These are phyloP conservation scores for Cheilosia scutellata DNA, from an alignment of 2,888 invertebrate species.

Conservation along the genomic window DNA sequence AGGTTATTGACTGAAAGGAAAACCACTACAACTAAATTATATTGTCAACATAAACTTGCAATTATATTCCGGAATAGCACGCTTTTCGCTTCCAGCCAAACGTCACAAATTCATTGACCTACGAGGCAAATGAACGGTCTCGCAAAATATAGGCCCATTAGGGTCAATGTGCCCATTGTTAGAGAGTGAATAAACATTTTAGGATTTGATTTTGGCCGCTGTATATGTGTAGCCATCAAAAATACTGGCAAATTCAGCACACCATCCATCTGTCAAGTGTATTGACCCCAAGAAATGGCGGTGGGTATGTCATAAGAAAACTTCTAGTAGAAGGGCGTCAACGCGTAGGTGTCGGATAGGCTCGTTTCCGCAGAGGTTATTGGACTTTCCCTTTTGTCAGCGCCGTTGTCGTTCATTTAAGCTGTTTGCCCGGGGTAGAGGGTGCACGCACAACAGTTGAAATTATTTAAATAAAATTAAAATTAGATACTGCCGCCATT, in stretches of 20 bases:
- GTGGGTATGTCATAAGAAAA: slow-evolving; percentile 22
- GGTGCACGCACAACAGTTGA: background rate
- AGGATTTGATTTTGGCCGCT: slow-evolving; percentile 1
- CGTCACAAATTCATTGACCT: slow-evolving; percentile 69
- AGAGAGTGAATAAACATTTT: background rate
- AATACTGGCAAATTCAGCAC: slow-evolving; percentile 57
- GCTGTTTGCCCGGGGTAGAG: background rate
- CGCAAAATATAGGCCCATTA: slow-evolving; percentile 43
- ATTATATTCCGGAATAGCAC: slow-evolving; percentile 33
- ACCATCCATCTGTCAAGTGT: slow-evolving; percentile 38
- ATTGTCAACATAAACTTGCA: slow-evolving; percentile 33
- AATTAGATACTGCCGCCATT: slow-evolving; percentile 36
- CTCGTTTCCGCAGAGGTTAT: slow-evolving; percentile 57
- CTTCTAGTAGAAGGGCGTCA: slow-evolving; percentile 42
- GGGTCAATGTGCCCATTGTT: slow-evolving; percentile 25
- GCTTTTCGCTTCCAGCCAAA: slow-evolving; percentile 20
- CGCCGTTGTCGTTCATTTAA: slow-evolving; percentile 8
- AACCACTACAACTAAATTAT: slow-evolving; percentile 4
- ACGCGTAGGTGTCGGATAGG: slow-evolving; percentile 54
- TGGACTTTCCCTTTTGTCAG: slow-evolving; percentile 65
- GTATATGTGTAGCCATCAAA: slow-evolving; percentile 37
- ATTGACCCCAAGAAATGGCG: slow-evolving; percentile 52
- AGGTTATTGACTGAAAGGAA: slow-evolving; percentile 57
- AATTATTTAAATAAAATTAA: slow-evolving; percentile 61
- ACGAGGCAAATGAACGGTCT: slow-evolving; percentile 66